Percentiles rank a stretch among this genome's conserved stretches.
Conservation (phyloP, 2,797 vertebrate species). For the Gymnothorax javanicus region DNA sequence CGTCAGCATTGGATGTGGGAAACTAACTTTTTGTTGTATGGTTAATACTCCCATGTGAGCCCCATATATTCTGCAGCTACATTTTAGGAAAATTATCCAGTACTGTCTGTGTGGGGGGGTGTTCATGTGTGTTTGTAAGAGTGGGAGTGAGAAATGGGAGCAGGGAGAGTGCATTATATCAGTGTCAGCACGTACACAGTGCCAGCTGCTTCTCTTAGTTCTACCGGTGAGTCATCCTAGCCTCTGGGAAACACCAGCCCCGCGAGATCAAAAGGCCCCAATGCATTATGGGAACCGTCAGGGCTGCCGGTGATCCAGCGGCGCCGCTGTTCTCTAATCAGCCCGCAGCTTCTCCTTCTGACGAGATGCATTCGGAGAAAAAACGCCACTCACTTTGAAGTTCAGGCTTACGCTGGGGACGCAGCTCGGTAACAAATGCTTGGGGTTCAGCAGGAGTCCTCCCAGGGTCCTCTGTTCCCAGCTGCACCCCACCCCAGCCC, state of each 20-base stretch:
- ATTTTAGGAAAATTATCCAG: not conserved
- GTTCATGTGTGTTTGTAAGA: slow-evolving; percentile 55
- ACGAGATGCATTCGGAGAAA: slow-evolving; percentile 84
- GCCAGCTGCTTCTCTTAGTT: slow-evolving; percentile 79
- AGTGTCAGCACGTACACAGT: slow-evolving; percentile 64
- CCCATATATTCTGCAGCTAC: not conserved
- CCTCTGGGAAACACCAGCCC: slow-evolving; percentile 84
- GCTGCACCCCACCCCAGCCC: not conserved
- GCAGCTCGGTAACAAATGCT: slow-evolving; percentile 89
- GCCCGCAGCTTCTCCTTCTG: slow-evolving; percentile 75
- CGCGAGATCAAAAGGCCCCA: slow-evolving; percentile 80
- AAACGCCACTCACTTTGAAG: slow-evolving; percentile 83
- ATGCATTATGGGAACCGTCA: slow-evolving; percentile 74
- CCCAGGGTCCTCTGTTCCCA: slow-evolving; percentile 75
- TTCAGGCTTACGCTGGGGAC: slow-evolving; percentile 80
- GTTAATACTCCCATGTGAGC: not conserved
- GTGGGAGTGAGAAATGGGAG: slow-evolving; percentile 62
- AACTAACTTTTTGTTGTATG: not conserved
- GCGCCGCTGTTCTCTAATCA: slow-evolving; percentile 89
- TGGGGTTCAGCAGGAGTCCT: slow-evolving; percentile 83
- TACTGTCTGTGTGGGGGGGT: slow-evolving; percentile 37
- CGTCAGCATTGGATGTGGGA: not conserved
- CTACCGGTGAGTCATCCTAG: slow-evolving; percentile 66
- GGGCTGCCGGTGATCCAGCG: slow-evolving; percentile 73
- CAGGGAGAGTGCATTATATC: slow-evolving; percentile 68